phyloP scores from a whole-genome alignment of 2,113 vertebrate genomes.

The Tapirus terrestris region DNA sequence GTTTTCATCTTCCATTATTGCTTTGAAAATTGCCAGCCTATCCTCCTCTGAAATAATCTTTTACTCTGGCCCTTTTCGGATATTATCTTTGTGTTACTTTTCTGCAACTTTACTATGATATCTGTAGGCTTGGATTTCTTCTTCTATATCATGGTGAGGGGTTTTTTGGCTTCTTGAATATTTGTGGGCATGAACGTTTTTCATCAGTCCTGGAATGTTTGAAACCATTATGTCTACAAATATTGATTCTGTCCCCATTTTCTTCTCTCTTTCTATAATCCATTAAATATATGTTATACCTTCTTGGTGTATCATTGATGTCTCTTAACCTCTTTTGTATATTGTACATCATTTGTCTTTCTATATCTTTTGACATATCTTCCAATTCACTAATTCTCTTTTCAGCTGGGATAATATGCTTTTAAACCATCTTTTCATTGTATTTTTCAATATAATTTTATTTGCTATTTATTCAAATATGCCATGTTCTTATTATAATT shows the following conservation, averaged over 20 bases:
- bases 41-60: neutral
- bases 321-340: neutral
- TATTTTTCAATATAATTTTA: neutral
- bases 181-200: neutral
- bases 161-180: neutral
- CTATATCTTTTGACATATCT: neutral
- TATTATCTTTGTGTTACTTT: neutral
- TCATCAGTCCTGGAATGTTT: neutral
- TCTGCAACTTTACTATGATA: neutral
- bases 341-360: neutral
- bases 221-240: neutral
- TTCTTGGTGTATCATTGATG: neutral
- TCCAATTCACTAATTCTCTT: neutral
- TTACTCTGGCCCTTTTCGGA: neutral
- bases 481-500: neutral
- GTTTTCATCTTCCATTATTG: neutral
- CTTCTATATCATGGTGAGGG: neutral
- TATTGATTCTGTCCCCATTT: neutral
- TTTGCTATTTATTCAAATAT: neutral
- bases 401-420: neutral
- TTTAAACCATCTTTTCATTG: neutral
- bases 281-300: neutral
- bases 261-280: neutral
- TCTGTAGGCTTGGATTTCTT: neutral
- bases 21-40: neutral